These are phyloP conservation scores for Telenomus remus DNA, from an alignment of 1,140 invertebrate genomes.

Conservation along the genomic window DNA sequence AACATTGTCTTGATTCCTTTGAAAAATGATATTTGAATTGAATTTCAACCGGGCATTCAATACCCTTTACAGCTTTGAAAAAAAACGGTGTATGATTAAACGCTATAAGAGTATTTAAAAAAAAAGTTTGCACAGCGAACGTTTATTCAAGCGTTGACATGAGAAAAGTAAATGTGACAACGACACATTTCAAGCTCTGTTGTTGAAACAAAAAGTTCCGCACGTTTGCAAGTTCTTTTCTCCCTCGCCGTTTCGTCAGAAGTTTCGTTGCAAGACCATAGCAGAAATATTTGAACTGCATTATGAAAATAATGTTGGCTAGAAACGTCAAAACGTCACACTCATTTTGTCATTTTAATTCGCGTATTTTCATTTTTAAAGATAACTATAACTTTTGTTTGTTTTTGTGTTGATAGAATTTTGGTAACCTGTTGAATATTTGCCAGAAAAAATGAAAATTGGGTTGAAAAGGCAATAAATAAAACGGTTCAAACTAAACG, in stretches of 20 bases:
- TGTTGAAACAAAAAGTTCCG: constrained; percentile 19
- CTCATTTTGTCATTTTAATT: constrained; percentile 4
- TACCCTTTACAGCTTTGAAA: neutral
- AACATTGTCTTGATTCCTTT: too few relatives aligned
- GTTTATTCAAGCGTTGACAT: neutral
- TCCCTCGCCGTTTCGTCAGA: neutral
- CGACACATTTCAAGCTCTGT: constrained; percentile 1
- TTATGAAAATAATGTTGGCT: constrained; percentile 19
- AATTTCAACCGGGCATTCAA: too few relatives aligned
- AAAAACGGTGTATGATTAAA: neutral
- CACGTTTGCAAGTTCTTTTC: constrained; percentile 11
- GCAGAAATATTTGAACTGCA: constrained; percentile 28
- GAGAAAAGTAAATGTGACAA: constrained; percentile 24
- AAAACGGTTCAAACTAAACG: constrained; percentile 22
- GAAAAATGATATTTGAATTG: too few relatives aligned
- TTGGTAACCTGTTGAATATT: constrained; percentile 8
- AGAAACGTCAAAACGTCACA: constrained; percentile 17
- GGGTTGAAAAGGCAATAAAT: neutral
- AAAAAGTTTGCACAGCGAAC: neutral
- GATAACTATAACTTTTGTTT: too few relatives aligned
- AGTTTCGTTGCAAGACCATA: constrained; percentile 22
- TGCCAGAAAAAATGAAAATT: too few relatives aligned
- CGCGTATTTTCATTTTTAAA: too few relatives aligned
- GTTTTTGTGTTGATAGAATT: neutral
- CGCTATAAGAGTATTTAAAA: neutral